phyloP scores from a whole-genome alignment of 2,888 invertebrate genomes.

The Caenorhabditis becei region DNA sequence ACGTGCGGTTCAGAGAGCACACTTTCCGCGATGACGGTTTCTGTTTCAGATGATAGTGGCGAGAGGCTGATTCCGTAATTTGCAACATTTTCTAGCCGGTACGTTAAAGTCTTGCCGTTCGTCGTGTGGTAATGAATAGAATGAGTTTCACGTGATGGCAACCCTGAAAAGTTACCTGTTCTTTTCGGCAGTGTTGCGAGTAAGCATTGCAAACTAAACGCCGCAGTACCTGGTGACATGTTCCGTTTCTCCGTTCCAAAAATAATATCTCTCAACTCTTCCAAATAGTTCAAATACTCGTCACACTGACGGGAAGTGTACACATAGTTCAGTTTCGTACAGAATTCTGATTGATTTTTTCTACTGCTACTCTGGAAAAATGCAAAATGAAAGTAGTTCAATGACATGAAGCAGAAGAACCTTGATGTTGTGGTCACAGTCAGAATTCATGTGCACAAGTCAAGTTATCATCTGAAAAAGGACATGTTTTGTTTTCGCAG shows the following conservation, averaged over 20 bases:
- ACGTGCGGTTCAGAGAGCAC: conserved; percentile 3
- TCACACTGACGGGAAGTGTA: conserved; percentile 54
- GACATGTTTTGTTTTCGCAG: background rate
- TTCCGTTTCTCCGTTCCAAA: conserved; percentile 11
- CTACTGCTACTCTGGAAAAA: conserved; percentile 44
- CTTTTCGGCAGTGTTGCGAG: background rate
- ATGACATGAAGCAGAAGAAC: too few species aligned
- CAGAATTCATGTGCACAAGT: conserved; percentile 54
- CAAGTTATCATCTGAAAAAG: conserved; percentile 59
- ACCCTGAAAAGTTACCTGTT: background rate
- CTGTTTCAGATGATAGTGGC: conserved; percentile 20
- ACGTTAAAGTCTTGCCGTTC: conserved; percentile 33
- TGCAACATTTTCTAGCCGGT: conserved; percentile 24
- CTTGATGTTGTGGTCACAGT: conserved; percentile 45
- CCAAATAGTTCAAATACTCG: conserved; percentile 44
- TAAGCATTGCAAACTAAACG: too few species aligned
- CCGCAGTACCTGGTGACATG: conserved; percentile 23
- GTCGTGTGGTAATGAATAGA: conserved; percentile 41
- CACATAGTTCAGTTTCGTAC: conserved; percentile 47
- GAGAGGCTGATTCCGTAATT: conserved; percentile 45
- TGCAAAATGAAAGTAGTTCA: background rate
- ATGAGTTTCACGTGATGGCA: background rate
- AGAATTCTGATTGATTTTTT: conserved; percentile 38
- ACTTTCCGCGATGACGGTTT: conserved; percentile 28
- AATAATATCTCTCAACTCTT: conserved; percentile 43